Base-by-base conservation (phyloP, 2,888 invertebrate genomes). In the Trichogramma evanescens region DNA sequence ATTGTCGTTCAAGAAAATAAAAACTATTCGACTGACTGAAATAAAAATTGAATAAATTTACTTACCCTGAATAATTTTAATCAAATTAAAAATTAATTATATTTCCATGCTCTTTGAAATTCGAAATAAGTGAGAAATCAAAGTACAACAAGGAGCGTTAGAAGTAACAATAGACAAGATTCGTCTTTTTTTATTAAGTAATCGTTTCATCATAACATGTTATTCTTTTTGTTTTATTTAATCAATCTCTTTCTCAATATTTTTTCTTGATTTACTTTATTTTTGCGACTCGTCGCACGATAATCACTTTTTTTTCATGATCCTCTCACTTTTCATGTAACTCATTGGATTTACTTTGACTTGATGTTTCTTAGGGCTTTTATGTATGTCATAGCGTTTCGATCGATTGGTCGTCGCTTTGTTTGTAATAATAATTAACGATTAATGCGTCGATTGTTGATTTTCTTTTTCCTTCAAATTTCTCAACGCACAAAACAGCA, bases 111-210 rank as follows among this genome's bases (percentile, higher is more conserved):
- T 50, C 43, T 39, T 56, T 5, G 4, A 49, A 26, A 26, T 26
- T 26, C 3, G 26, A 26, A 6, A 42, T 41, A 46, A 41, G 6
- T 42, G 49, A 42, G 4, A 9, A 51, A 51, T 38, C 46, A 40
- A 50, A 56, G 10, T 45, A 43, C 39, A 58, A 66, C 59, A 63
- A 69, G 68, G 66, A 65, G 68, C 68, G 69, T 68, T 69, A 70
- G 60, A 71, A 73, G 71, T 73, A 74, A 74, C 74, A 73, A 73
- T 72, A 74, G 72, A 73, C 72, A 72, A 73, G 69, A 73, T 73
- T 72, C 65, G 67, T 54, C 59, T 59, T 71, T 69, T 71, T 72
- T 74, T 73, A 73, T 74, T 73, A 73, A 73, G 71, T 73, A 72
- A 70, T 73, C 66, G 66, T 74, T 74, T 73, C 46, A 73, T 74